Base-by-base conservation (phyloP, 1,140 invertebrate species). In the Trachymyrmex septentrionalis region DNA sequence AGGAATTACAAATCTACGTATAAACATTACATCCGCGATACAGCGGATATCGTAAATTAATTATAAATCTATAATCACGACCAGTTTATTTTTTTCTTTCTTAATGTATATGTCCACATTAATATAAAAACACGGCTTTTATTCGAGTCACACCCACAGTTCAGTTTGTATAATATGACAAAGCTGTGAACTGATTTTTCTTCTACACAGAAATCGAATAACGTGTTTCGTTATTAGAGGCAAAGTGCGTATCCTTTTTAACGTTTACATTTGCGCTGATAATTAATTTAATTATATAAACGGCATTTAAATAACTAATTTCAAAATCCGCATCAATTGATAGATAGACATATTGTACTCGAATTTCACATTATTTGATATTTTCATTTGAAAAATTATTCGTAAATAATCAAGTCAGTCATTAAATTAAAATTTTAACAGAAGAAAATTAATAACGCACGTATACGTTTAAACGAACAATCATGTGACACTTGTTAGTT, bases 101-200 rank as follows among this genome's bases (percentile, higher is more conserved):
- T 24, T 81, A 88, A 86, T 86, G 27, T 86, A 53, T 48, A 57
- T 50, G 21, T 19, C 10, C 3, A 30, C 21, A 64, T 34, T 88
- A 73, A 69, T 7, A 64, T 57, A 81, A 75, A 73, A 59, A 53
- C 14, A 21, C 64, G 30, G 44, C 19, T 59, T 71, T 30, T 59
- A 69, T 69, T 50, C 50, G n/a, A 7, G 53, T 81, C 84, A 89
- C 88, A 69, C 87, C 63, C 50, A 86, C 69, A 24, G 73, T 27
- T 67, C 27, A 27, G 72, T 75, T 12, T 53, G 12, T 19, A 24
- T 44, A 44, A 44, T 44, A 63, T 59, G 21, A 72, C 4, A 59
- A 57, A 21, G 19, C 5, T 34, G 2, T 16, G 6, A 44, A 44
- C n/a, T 38, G 12, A 67, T 59, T 67, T 69, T 75, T 86, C 27